Conservation (phyloP, 2,888 invertebrate species). For the Napeogenes sylphis region DNA sequence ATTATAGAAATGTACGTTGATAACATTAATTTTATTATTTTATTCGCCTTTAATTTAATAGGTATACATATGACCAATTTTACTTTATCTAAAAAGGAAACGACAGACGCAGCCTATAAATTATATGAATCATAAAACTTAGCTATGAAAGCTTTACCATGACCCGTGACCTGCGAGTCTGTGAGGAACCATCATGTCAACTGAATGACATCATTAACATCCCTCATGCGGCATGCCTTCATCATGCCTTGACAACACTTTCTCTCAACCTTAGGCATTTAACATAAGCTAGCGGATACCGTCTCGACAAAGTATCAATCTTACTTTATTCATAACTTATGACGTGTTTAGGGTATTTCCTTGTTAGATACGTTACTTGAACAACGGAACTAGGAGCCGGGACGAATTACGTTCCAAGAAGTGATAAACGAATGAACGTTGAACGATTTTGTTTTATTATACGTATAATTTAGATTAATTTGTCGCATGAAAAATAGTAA, state of each 20-base stretch:
- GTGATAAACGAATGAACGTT: not conserved
- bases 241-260: constrained; percentile 66
- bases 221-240: constrained; percentile 46
- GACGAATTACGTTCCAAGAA: constrained; percentile 1
- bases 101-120: not conserved
- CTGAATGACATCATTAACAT: constrained; percentile 62
- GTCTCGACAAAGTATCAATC: constrained; percentile 32
- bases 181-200: constrained; percentile 62
- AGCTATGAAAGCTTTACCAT: constrained; percentile 29
- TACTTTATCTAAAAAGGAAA: not conserved
- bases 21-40: no score
- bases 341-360: constrained; percentile 29
- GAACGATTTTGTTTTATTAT: not conserved
- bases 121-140: constrained; percentile 14
- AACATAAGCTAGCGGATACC: constrained; percentile 22
- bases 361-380: constrained; percentile 31
- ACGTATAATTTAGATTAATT: not conserved
- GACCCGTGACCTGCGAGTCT: constrained; percentile 55
- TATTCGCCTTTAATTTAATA: no score
- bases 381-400: constrained; percentile 14
- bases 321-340: constrained; percentile 29
- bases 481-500: not conserved
- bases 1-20: no score
- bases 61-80: no score
- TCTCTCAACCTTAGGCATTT: constrained; percentile 48